A percentile compares a stretch with the other conserved stretches of the same genome.
Evolutionary conservation across 2,797 vertebrate species (phyloP).

Genomic region (Trematomus bernacchii): DNA sequence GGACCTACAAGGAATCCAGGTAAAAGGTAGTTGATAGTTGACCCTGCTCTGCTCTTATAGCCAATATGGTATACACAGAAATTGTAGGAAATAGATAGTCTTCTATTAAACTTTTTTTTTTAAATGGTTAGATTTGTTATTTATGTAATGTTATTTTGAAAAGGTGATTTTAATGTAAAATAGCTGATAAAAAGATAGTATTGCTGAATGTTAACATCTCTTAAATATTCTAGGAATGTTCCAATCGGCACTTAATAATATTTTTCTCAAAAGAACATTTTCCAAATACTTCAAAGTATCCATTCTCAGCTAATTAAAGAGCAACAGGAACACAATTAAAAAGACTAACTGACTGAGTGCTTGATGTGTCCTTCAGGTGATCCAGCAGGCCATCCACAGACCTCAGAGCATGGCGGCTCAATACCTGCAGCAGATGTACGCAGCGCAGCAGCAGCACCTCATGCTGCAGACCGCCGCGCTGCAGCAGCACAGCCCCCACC

Average conservation of each 20-base stretch:
- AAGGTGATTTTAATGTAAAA: background rate
- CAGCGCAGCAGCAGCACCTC: conserved; percentile 95
- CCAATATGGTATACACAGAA: too few species aligned
- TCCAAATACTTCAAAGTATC: background rate
- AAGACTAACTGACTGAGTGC: background rate
- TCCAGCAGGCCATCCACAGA: conserved; percentile 93
- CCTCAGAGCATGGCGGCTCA: conserved; percentile 93
- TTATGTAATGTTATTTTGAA: background rate
- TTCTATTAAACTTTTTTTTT: too few species aligned
- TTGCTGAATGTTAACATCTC: background rate
- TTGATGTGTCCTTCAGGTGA: conserved; percentile 84
- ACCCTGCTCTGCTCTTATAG: too few species aligned
- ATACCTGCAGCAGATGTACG: conserved; percentile 96
- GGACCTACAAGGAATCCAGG: too few species aligned
- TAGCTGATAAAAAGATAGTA: background rate
- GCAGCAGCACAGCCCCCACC: conserved; percentile 88
- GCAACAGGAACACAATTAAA: background rate
- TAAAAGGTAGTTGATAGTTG: too few species aligned
- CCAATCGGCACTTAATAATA: background rate
- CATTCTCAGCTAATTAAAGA: background rate
- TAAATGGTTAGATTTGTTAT: too few species aligned
- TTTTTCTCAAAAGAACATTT: background rate
- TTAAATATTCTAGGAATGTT: background rate
- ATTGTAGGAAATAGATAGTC: conserved; percentile 53
- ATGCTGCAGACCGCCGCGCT: conserved; percentile 94